These are phyloP conservation scores for Cromileptes altivelis DNA, from an alignment of 2,113 vertebrate species.

Conservation along the genomic window DNA sequence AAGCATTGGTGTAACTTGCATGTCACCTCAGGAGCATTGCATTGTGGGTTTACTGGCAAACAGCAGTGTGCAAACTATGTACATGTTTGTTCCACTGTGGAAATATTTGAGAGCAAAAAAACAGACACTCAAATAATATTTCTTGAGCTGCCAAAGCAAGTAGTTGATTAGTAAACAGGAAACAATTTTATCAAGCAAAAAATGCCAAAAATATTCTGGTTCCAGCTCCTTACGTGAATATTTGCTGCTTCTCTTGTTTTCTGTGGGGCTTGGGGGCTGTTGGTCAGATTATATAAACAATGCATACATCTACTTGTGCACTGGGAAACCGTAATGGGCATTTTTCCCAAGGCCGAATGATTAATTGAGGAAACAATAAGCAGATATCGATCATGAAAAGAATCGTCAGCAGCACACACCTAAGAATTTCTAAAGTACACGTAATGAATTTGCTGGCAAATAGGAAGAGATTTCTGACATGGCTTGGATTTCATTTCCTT, in stretches of 20 bases:
- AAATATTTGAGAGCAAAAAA: background rate
- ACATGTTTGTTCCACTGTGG: background rate
- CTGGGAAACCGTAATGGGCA: background rate
- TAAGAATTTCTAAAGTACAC: background rate
- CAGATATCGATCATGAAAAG: background rate
- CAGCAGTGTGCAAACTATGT: too few species aligned
- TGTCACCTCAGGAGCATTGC: background rate
- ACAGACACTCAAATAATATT: background rate
- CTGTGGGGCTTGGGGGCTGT: background rate
- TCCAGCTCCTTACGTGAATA: background rate
- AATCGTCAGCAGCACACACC: background rate
- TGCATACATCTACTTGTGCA: background rate
- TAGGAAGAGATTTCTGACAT: background rate
- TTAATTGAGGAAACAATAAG: background rate
- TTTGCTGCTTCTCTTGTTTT: background rate
- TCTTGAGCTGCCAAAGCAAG: background rate
- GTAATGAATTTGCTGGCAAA: background rate
- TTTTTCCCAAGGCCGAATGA: background rate
- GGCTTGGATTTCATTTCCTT: conserved; percentile 25
- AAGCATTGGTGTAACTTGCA: background rate
- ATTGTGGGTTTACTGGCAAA: background rate
- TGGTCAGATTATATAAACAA: background rate
- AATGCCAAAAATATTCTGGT: background rate
- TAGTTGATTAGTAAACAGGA: background rate
- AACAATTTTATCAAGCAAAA: background rate